Evolutionary conservation across 1,140 invertebrate species (phyloP).

Genomic region (Physella acuta): DNA sequence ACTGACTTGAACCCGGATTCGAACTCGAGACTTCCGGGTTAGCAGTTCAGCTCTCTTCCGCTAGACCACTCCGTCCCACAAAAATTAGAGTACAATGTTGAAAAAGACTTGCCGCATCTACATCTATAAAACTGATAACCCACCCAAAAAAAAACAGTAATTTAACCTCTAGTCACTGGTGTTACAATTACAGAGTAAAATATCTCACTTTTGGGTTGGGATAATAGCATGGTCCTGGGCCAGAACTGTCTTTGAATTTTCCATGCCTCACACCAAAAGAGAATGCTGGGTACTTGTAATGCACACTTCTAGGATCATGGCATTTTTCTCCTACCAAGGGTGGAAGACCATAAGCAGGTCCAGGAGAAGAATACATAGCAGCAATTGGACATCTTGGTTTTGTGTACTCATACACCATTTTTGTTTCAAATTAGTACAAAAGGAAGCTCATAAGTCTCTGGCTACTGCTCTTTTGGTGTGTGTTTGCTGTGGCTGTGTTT

Average conservation of each 20-base stretch:
- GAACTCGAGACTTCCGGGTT: no score
- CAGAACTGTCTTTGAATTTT: slow-evolving; percentile 53
- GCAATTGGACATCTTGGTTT: slow-evolving; percentile 86
- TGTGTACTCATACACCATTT: slow-evolving; percentile 45
- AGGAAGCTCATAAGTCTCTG: neutral
- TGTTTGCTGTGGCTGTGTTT: no score
- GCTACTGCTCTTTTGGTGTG: neutral
- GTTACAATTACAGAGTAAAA: no score
- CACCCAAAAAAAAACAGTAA: no score
- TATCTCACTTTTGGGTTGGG: slow-evolving; percentile 30
- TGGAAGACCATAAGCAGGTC: slow-evolving; percentile 67
- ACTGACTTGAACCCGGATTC: no score
- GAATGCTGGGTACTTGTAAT: slow-evolving; percentile 53
- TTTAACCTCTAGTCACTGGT: no score
- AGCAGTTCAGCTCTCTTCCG: no score
- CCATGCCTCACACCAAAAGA: slow-evolving; percentile 54
- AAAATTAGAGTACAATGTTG: no score
- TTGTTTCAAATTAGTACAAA: neutral
- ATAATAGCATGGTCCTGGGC: slow-evolving; percentile 53
- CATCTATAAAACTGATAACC: no score
- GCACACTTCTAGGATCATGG: slow-evolving; percentile 58
- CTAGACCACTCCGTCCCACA: no score
- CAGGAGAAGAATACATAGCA: slow-evolving; percentile 85
- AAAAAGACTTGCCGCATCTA: no score
- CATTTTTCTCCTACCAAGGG: slow-evolving; percentile 50